Base-by-base conservation (phyloP, 2,113 vertebrate genomes). In the Perccottus glenii region DNA sequence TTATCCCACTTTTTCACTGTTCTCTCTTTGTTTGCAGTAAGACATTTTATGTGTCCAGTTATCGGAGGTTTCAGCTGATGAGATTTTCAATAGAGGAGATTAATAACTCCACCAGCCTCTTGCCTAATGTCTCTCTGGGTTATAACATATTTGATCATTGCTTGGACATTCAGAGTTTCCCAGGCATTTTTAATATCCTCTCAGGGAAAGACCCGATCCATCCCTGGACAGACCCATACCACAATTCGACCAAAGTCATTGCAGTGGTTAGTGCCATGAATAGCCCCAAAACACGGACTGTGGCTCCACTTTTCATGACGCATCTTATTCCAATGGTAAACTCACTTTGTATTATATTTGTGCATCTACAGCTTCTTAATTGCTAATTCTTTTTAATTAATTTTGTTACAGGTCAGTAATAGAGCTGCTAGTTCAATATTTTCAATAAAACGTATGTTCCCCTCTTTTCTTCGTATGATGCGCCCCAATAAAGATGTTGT, bases 121-220 rank as follows among this genome's bases (percentile, higher is more conserved):
- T 96, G 5, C 95, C 95, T 32, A 89, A 91, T 0, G 15, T 96
- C 40, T 91, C 93, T 1, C 78, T 96, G 16, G 95, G 94, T 42
- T 97, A 94, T 0, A 84, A 94, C 7, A 90, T 95, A 51, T 93
- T 93, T 0, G 92, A 96, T 9, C 79, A 88, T 50, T 96, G 96
- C 80, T 92, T 92, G 0, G 77, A 89, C 11, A 19, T 68, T 0
- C 33, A 88, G 32, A 94, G 75, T 36, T 75, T 95, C 3, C 89
- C 90, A 0, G 91, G 87, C 4, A 60, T 78, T 0, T 81, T 96
- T 1, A 80, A 57, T 0, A 68, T 92, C 11, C 88, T 95, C 0
- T 83, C 90, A 9, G 48, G 71, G n/a, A 70, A 73, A 0, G 73
- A 70, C n/a, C 83, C 78, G 0, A 63, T 92, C 19, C 10, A 43